Evolutionary conservation across 2,797 vertebrate species (phyloP).

Genomic region (Rhyacichthys aspro): DNA sequence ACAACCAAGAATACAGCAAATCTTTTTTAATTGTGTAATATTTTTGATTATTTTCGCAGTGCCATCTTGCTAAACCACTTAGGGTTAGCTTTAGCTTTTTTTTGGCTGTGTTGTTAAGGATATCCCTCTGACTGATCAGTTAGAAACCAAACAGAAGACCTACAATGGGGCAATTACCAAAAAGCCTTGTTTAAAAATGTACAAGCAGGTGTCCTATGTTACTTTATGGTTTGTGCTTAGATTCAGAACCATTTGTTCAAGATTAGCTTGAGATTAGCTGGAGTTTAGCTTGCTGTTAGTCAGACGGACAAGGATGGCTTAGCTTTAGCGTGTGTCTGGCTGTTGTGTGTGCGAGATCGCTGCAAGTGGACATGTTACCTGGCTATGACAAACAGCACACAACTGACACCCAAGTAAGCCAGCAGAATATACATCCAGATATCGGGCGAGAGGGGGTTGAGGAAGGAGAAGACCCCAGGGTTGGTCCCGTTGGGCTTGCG

Average conservation of each 20-base stretch:
- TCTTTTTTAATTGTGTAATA: too few species aligned
- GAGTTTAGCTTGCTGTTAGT: conserved; percentile 42
- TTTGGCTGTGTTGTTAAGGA: too few species aligned
- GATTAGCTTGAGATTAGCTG: conserved; percentile 3
- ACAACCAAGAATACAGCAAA: too few species aligned
- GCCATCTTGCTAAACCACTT: too few species aligned
- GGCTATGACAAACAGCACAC: conserved; percentile 99
- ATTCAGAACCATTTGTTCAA: background rate
- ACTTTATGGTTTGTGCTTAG: conserved; percentile 3
- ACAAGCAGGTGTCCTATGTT: background rate
- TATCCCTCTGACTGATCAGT: background rate
- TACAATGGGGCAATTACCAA: background rate
- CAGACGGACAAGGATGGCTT: conserved; percentile 18
- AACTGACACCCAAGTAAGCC: conserved; percentile 99
- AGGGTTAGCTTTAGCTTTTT: too few species aligned
- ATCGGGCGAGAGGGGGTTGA: conserved; percentile 99
- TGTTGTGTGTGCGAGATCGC: conserved; percentile 60
- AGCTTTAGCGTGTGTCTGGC: conserved; percentile 43
- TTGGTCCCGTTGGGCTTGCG: conserved; percentile 99
- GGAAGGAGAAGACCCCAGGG: conserved; percentile 99
- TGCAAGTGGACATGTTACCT: conserved; percentile 93
- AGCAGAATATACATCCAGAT: conserved; percentile 99
- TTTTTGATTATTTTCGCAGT: too few species aligned
- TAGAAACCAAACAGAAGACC: background rate
- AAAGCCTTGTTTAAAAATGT: too few species aligned